Evolutionary conservation across 1,140 invertebrate species (phyloP).

Genomic region (Asobara japonica): DNA sequence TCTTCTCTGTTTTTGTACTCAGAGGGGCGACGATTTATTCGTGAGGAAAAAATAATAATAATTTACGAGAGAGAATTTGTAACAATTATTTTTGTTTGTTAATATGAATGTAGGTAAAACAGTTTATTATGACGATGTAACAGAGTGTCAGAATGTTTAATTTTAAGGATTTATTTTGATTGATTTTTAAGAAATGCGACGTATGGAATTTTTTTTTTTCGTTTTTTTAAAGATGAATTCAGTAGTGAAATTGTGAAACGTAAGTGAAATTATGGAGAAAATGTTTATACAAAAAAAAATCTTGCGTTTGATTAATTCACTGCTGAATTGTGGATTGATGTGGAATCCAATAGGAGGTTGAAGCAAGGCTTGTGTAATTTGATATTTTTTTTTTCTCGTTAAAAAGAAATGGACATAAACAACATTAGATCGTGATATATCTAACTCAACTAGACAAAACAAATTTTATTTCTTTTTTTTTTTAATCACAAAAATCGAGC

Average conservation of each 20-base stretch:
- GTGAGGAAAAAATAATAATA: neutral
- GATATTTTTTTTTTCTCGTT: neutral
- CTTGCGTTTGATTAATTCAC: neutral
- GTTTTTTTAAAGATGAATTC: neutral
- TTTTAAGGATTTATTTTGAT: neutral
- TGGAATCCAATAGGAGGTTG: neutral
- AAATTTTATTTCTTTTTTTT: neutral
- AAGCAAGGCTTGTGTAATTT: constrained; percentile 9
- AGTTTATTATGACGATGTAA: neutral
- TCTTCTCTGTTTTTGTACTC: constrained; percentile 32
- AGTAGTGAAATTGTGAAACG: neutral
- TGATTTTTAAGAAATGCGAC: neutral
- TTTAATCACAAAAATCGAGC: neutral
- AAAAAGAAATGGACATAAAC: neutral
- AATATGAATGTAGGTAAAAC: neutral
- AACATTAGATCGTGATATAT: neutral
- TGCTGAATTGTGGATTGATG: neutral
- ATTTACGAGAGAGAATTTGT: neutral
- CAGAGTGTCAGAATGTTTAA: neutral
- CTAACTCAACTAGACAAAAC: neutral
- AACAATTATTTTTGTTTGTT: neutral
- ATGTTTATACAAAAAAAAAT: neutral
- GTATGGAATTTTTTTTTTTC: neutral
- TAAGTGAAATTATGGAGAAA: neutral
- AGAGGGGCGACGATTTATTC: constrained; percentile 21